These are phyloP conservation scores for Drosophila baimaii DNA, from an alignment of 1,140 invertebrate genomes.

Conservation along the genomic window DNA sequence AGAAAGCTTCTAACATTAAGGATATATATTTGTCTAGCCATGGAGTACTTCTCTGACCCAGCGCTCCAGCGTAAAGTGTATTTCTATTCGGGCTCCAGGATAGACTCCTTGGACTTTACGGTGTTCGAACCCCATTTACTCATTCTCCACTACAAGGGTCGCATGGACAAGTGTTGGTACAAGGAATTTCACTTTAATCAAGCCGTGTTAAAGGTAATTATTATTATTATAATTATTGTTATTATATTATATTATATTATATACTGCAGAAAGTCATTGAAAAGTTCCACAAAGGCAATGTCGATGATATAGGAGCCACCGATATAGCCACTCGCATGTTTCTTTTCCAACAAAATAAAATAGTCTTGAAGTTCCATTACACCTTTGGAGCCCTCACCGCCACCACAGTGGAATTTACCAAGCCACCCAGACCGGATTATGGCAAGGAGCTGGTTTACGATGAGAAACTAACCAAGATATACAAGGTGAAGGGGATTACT, in stretches of 20 bases:
- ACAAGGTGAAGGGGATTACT: conserved; percentile 85
- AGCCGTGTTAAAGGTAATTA: conserved; percentile 44
- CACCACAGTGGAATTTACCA: conserved; percentile 87
- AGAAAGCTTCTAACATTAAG: too few species aligned
- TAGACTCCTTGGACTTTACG: conserved; percentile 66
- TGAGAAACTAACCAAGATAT: conserved; percentile 87
- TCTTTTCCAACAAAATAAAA: conserved; percentile 86
- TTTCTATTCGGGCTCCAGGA: conserved; percentile 86
- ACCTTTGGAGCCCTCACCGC: conserved; percentile 88
- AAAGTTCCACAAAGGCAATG: conserved; percentile 42
- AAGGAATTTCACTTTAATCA: conserved; percentile 66
- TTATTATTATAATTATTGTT: too few species aligned
- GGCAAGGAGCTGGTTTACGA: conserved; percentile 87
- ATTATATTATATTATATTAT: too few species aligned
- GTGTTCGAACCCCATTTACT: conserved; percentile 43
- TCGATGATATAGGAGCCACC: conserved; percentile 45
- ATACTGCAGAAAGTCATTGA: conserved; percentile 70
- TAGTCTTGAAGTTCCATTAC: conserved; percentile 89
- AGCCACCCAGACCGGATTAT: conserved; percentile 88
- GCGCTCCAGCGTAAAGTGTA: conserved; percentile 84
- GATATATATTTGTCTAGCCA: conserved; percentile 41
- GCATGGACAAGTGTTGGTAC: conserved; percentile 65
- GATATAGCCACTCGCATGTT: conserved; percentile 89
- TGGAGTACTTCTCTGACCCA: conserved; percentile 55
- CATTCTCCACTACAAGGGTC: conserved; percentile 57